Conservation (phyloP, 2,888 invertebrate species). For the Steinernema hermaphroditum region DNA sequence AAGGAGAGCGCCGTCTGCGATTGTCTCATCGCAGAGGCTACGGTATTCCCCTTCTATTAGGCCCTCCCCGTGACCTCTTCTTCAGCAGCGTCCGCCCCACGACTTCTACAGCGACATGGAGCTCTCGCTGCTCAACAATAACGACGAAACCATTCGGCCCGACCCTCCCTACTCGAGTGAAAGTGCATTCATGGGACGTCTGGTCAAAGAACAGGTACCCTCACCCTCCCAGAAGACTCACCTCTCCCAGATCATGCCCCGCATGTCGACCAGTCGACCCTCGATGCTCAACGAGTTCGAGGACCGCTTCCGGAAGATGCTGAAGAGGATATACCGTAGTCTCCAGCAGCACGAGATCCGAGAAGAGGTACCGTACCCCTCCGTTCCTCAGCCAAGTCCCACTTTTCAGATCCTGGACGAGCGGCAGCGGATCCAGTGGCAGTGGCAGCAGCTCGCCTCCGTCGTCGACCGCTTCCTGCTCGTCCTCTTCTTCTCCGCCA, state of each 20-base stretch:
- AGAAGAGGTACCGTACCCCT: conserved; percentile 52
- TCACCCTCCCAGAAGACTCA: not conserved
- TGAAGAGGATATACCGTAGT: conserved; percentile 63
- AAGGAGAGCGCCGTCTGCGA: conserved; percentile 48
- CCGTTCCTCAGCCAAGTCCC: not conserved
- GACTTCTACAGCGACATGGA: conserved; percentile 22
- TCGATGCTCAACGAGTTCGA: conserved; percentile 61
- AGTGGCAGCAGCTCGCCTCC: conserved; percentile 64
- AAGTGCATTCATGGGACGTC: conserved; percentile 51
- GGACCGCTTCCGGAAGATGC: conserved; percentile 58
- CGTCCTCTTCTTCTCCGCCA: conserved; percentile 78
- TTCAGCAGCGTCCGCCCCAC: not conserved
- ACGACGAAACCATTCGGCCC: not conserved
- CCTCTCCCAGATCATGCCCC: conserved; percentile 51
- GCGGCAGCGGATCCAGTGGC: conserved; percentile 60
- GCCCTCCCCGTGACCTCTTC: not conserved
- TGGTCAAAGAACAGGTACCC: conserved; percentile 57
- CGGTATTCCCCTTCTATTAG: not conserved
- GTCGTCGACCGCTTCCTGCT: conserved; percentile 72
- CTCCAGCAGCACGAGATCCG: conserved; percentile 65
- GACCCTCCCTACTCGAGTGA: conserved; percentile 42
- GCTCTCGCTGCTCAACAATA: conserved; percentile 14
- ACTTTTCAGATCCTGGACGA: conserved; percentile 61
- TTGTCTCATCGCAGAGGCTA: conserved; percentile 40
- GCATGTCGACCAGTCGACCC: conserved; percentile 50